These are phyloP conservation scores for Oegoconia quadripuncta DNA, from an alignment of 2,888 invertebrate species.

Conservation along the genomic window DNA sequence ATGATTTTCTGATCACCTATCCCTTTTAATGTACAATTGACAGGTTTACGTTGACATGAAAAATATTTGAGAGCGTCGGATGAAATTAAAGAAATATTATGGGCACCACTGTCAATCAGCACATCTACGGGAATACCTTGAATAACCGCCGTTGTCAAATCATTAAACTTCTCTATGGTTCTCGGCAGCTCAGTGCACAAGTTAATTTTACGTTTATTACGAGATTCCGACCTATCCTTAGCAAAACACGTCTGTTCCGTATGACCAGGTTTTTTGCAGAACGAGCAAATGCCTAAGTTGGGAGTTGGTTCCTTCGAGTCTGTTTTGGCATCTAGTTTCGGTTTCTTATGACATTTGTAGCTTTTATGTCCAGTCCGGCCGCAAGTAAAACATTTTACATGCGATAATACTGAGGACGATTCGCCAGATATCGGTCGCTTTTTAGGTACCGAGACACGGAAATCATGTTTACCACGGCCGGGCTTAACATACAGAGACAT, in stretches of 20 bases:
- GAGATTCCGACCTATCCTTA: slow-evolving; percentile 9
- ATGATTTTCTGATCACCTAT: slow-evolving; percentile 12
- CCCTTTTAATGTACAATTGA: slow-evolving; percentile 8
- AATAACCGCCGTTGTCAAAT: slow-evolving; percentile 12
- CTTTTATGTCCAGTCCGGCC: slow-evolving; percentile 6
- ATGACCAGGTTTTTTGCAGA: slow-evolving; percentile 16
- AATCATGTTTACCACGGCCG: slow-evolving; percentile 1
- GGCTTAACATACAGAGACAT: slow-evolving; percentile 24
- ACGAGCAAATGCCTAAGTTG: slow-evolving; percentile 10
- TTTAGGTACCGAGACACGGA: neutral
- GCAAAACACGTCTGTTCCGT: slow-evolving; percentile 7
- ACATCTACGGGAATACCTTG: slow-evolving; percentile 21
- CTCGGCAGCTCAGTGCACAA: slow-evolving; percentile 2
- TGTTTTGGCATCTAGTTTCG: too few relatives aligned
- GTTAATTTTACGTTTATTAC: slow-evolving; percentile 15
- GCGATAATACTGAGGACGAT: too few relatives aligned
- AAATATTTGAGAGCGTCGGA: slow-evolving; percentile 12
- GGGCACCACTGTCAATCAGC: slow-evolving; percentile 25
- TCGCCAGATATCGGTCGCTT: too few relatives aligned
- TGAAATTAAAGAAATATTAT: slow-evolving; percentile 20
- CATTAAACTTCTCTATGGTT: neutral
- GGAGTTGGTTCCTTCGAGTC: too few relatives aligned
- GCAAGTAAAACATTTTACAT: too few relatives aligned
- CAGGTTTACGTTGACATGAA: slow-evolving; percentile 2
- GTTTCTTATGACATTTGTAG: slow-evolving; percentile 2